Evolutionary conservation across 2,888 invertebrate genomes (phyloP).

Genomic region (Andricus quercusramuli): DNA sequence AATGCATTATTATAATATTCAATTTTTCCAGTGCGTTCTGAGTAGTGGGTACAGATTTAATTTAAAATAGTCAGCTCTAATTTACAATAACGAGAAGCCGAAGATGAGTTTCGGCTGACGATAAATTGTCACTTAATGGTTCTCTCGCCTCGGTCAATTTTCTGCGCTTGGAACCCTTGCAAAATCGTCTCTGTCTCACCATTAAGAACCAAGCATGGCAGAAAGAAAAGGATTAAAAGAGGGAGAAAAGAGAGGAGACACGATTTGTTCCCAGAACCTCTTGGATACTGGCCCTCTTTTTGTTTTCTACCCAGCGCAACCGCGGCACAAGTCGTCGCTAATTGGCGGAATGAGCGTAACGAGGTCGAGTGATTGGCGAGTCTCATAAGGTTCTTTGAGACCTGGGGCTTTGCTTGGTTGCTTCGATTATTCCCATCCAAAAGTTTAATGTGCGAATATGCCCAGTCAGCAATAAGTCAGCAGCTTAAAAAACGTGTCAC

Average conservation of each 20-base stretch:
- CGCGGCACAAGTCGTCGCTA: constrained; percentile 60
- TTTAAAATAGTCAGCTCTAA: background rate
- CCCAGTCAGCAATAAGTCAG: constrained; percentile 24
- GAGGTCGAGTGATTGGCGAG: constrained; percentile 71
- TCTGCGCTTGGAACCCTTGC: constrained; percentile 22
- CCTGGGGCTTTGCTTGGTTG: constrained; percentile 1
- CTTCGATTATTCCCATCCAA: constrained; percentile 7
- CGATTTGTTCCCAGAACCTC: constrained; percentile 66
- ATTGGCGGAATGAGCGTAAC: constrained; percentile 74
- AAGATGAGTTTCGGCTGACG: constrained; percentile 26
- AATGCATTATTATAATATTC: background rate
- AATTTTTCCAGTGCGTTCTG: background rate
- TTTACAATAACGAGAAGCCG: constrained; percentile 9
- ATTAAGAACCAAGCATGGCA: constrained; percentile 36
- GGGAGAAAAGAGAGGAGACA: constrained; percentile 57
- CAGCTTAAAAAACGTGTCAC: background rate
- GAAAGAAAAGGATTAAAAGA: constrained; percentile 25
- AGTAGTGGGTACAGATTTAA: too few relatives aligned
- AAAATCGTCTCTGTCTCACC: constrained; percentile 33
- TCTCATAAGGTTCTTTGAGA: constrained; percentile 44
- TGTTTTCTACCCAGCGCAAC: constrained; percentile 60
- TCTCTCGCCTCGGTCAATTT: constrained; percentile 39
- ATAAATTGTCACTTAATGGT: constrained; percentile 32
- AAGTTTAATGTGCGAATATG: constrained; percentile 4
- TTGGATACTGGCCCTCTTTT: constrained; percentile 63